A percentile compares a stretch with the other conserved stretches of the same genome.
Conservation (phyloP, 2,797 vertebrate species). For the Pseudopleuronectes americanus region DNA sequence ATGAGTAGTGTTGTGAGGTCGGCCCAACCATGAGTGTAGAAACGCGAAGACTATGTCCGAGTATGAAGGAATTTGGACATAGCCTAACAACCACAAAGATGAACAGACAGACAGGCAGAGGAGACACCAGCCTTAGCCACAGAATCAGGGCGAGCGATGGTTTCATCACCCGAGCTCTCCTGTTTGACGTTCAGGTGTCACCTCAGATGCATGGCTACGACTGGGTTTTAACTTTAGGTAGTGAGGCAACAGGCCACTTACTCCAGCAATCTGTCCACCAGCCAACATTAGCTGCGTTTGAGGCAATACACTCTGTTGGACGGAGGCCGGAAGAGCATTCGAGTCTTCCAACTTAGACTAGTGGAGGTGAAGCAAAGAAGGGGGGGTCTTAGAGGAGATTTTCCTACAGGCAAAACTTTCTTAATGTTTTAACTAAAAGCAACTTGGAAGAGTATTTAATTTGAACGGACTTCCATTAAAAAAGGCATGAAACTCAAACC, state of each 20-base stretch:
- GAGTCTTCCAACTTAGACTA: conserved; percentile 95
- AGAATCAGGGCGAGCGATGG: conserved; percentile 46
- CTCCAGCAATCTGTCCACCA: conserved; percentile 97
- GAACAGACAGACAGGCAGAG: conserved; percentile 58
- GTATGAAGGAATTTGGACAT: conserved; percentile 39
- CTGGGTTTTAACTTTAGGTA: conserved; percentile 47
- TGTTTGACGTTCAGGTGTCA: conserved; percentile 31
- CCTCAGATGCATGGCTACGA: conserved; percentile 42
- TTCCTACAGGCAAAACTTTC: conserved; percentile 27
- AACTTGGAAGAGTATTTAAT: conserved; percentile 14
- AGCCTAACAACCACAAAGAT: conserved; percentile 42
- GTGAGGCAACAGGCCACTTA: conserved; percentile 84
- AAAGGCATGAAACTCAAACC: neutral
- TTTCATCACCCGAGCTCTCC: conserved; percentile 35
- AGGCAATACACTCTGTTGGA: conserved; percentile 93
- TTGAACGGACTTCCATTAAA: conserved; percentile 15
- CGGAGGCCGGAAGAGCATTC: conserved; percentile 89
- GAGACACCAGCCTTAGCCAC: conserved; percentile 48
- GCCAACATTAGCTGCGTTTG: conserved; percentile 98
- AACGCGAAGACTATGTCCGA: conserved; percentile 36
- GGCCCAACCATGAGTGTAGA: conserved; percentile 16
- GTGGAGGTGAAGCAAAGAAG: conserved; percentile 81
- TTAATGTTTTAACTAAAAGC: conserved; percentile 15
- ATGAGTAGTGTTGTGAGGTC: conserved; percentile 47
- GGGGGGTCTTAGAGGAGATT: conserved; percentile 52